Evolutionary conservation across 2,888 invertebrate species (phyloP).

Genomic region (Anticlea derivata): DNA sequence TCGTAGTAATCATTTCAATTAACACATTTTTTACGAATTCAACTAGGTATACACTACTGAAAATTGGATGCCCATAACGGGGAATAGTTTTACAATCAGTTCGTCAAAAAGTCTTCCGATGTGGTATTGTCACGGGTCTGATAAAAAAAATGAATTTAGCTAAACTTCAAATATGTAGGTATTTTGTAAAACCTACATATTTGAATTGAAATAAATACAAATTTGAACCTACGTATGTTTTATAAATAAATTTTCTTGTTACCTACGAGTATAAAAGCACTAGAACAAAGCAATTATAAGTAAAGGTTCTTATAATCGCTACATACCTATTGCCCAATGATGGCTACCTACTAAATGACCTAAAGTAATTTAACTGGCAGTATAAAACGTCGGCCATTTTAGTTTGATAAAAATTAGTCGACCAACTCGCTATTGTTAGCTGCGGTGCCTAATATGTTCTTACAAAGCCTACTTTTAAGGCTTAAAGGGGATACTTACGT

Average conservation of each 20-base stretch:
- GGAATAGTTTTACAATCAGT: conserved; percentile 56
- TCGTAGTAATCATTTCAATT: conserved; percentile 26
- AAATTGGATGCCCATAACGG: conserved; percentile 55
- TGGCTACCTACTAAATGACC: not conserved
- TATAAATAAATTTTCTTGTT: not conserved
- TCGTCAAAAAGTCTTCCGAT: conserved; percentile 52
- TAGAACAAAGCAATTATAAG: not conserved
- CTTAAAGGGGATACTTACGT: conserved; percentile 6
- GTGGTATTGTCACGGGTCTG: conserved; percentile 59
- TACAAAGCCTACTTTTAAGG: conserved; percentile 13
- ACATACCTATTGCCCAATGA: not conserved
- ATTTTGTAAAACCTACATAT: no score
- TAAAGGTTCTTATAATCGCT: conserved; percentile 2
- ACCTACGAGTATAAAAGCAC: not conserved
- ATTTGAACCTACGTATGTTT: no score
- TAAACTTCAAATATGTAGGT: no score
- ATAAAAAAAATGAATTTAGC: conserved; percentile 23
- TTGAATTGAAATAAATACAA: no score
- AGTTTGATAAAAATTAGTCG: conserved; percentile 6
- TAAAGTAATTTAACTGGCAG: conserved; percentile 19
- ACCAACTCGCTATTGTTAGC: conserved; percentile 4
- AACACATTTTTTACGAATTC: conserved; percentile 31
- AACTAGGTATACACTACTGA: conserved; percentile 50
- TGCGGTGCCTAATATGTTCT: conserved; percentile 9
- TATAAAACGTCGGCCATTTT: conserved; percentile 23